Evolutionary conservation across 2,113 vertebrate species (phyloP).

Genomic region (Chloroceryle aenea): DNA sequence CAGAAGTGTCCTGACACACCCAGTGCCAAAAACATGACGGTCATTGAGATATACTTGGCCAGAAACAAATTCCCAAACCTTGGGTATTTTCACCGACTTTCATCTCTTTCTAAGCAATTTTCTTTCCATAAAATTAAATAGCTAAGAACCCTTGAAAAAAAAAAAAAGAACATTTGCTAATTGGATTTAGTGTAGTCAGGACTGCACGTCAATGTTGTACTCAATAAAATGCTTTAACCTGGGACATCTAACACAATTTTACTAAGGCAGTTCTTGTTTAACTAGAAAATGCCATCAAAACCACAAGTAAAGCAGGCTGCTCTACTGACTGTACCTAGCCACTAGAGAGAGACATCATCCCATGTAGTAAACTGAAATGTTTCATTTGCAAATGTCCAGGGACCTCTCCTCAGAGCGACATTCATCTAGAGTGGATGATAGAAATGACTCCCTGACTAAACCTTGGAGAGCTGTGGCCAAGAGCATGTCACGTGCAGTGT

Average conservation of each 20-base stretch:
- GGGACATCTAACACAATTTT: neutral
- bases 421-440: neutral
- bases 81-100: neutral
- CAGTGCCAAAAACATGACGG: neutral
- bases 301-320: neutral
- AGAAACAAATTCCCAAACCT: neutral
- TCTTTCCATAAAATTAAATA: neutral
- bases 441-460: neutral
- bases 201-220: neutral
- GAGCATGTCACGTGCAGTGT: rapidly evolving
- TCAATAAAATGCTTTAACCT: neutral
- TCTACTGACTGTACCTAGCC: constrained; percentile 64
- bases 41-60: neutral
- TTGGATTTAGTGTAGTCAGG: neutral
- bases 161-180: neutral
- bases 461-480: neutral
- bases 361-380: constrained; percentile 15
- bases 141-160: neutral
- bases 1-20: neutral
- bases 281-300: neutral
- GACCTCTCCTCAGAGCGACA: neutral
- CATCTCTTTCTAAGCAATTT: neutral
- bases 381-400: neutral
- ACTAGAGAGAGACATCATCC: constrained; percentile 73
- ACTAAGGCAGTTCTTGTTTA: neutral